Percentiles rank a stretch among this genome's conserved stretches.
Conservation (phyloP, 2,888 invertebrate species). For the Sinelater perroti region DNA sequence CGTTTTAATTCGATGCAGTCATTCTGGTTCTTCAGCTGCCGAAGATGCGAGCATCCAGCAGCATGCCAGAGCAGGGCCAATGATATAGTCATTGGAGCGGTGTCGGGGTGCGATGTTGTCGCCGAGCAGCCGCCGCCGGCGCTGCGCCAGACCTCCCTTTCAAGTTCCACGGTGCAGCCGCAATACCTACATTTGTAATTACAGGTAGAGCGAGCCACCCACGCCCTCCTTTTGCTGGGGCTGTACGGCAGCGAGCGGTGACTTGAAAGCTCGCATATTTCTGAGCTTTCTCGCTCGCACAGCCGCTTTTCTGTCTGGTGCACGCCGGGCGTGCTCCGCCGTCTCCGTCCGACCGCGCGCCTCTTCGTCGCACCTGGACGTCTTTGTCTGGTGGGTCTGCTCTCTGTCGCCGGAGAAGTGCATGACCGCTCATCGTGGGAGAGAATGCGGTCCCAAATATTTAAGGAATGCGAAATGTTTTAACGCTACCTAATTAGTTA, state of each 20-base stretch:
- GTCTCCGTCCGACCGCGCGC: slow-evolving; percentile 36
- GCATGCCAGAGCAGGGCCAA: too few relatives aligned
- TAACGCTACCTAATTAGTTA: slow-evolving; percentile 58
- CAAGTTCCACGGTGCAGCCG: slow-evolving; percentile 34
- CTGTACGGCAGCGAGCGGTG: slow-evolving; percentile 38
- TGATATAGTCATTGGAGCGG: slow-evolving; percentile 33
- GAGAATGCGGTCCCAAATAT: slow-evolving; percentile 57
- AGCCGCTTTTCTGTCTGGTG: slow-evolving; percentile 37
- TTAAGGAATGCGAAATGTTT: slow-evolving; percentile 59
- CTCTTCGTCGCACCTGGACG: slow-evolving; percentile 40
- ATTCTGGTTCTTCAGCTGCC: too few relatives aligned
- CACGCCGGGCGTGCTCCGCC: slow-evolving; percentile 27
- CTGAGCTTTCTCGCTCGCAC: slow-evolving; percentile 37
- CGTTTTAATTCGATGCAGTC: too few relatives aligned
- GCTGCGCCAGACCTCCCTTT: slow-evolving; percentile 32
- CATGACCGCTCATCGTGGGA: slow-evolving; percentile 60
- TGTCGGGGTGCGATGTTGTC: slow-evolving; percentile 25
- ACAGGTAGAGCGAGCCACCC: slow-evolving; percentile 38
- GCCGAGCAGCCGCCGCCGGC: slow-evolving; percentile 32
- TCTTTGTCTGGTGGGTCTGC: slow-evolving; percentile 36
- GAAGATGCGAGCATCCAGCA: too few relatives aligned
- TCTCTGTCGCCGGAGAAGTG: slow-evolving; percentile 50
- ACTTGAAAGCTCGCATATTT: slow-evolving; percentile 41
- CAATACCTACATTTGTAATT: slow-evolving; percentile 39
- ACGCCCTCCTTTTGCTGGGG: slow-evolving; percentile 39